Evolutionary conservation across 2,888 invertebrate species (phyloP).

Genomic region (Acanthosoma haemorrhoidale): DNA sequence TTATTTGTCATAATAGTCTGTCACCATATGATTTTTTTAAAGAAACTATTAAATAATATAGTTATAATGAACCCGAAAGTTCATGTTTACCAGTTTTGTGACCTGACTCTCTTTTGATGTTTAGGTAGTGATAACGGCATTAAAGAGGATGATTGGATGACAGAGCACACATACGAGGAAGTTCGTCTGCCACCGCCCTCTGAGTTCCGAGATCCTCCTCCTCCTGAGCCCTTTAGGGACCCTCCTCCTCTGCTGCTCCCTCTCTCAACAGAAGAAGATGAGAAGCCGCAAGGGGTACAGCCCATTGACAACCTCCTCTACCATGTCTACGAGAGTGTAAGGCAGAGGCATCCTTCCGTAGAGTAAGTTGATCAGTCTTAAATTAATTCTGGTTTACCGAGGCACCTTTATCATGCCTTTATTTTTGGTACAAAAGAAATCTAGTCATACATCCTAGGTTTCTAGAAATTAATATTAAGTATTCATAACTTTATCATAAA

Average conservation of each 20-base stretch:
- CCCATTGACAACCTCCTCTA: constrained; percentile 70
- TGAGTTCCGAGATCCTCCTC: constrained; percentile 76
- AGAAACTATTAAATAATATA: no score
- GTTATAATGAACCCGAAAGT: no score
- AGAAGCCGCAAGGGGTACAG: constrained; percentile 33
- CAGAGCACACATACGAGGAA: constrained; percentile 48
- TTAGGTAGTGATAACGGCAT: constrained; percentile 14
- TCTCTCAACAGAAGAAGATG: constrained; percentile 29
- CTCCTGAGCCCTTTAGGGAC: constrained; percentile 57
- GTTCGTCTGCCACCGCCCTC: constrained; percentile 72
- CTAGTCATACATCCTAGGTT: no score
- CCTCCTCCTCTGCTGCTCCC: constrained; percentile 48
- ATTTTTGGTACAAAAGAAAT: no score
- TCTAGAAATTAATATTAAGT: no score
- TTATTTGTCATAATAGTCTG: no score
- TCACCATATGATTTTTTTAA: no score
- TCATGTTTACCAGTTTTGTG: no score
- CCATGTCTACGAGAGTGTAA: constrained; percentile 70
- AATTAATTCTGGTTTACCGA: no score
- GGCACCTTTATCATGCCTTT: no score
- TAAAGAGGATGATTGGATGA: constrained; percentile 33
- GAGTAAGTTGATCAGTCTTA: no score
- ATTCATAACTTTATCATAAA: no score
- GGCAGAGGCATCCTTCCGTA: constrained; percentile 38
- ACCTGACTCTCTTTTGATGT: not conserved